A percentile compares a stretch with the other conserved stretches of the same genome.
Conservation (phyloP, 2,113 vertebrate genomes). For the Abramis brama region DNA sequence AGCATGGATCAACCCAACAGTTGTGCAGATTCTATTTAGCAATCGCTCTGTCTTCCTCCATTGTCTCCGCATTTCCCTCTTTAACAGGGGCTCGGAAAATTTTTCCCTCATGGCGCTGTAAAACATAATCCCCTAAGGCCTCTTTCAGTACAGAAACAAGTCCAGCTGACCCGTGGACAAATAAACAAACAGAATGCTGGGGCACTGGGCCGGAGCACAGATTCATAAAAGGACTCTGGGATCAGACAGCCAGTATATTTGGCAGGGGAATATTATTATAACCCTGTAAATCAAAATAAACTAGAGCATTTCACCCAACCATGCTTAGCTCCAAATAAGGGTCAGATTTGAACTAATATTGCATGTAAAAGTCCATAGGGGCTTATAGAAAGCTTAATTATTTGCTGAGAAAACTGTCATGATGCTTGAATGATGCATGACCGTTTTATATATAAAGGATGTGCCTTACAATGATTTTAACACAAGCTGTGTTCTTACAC, state of each 20-base stretch:
- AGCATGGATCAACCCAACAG: constrained; percentile 53
- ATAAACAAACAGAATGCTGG: constrained; percentile 57
- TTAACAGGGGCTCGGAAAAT: constrained; percentile 44
- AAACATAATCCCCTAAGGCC: constrained; percentile 50
- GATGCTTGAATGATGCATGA: background rate
- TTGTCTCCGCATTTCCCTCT: constrained; percentile 56
- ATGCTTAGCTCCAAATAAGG: constrained; percentile 51
- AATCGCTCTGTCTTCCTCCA: constrained; percentile 54
- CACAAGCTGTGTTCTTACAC: background rate
- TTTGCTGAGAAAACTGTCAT: constrained; percentile 25
- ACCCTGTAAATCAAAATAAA: constrained; percentile 54
- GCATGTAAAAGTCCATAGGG: constrained; percentile 42
- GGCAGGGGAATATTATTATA: constrained; percentile 50
- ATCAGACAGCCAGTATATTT: constrained; percentile 54
- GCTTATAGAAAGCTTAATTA: constrained; percentile 20
- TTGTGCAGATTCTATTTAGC: constrained; percentile 48
- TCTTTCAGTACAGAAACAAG: constrained; percentile 53
- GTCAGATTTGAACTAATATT: constrained; percentile 50
- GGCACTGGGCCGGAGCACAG: constrained; percentile 20
- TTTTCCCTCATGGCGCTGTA: constrained; percentile 34
- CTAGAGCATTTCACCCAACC: constrained; percentile 38
- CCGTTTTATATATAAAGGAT: background rate
- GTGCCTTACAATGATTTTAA: background rate
- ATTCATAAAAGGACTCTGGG: constrained; percentile 45
- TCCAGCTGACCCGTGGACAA: constrained; percentile 42